Evolutionary conservation across 2,888 invertebrate species (phyloP), one percentile per base, ranked within the genome.

Genomic region (Diabrotica balteata): DNA sequence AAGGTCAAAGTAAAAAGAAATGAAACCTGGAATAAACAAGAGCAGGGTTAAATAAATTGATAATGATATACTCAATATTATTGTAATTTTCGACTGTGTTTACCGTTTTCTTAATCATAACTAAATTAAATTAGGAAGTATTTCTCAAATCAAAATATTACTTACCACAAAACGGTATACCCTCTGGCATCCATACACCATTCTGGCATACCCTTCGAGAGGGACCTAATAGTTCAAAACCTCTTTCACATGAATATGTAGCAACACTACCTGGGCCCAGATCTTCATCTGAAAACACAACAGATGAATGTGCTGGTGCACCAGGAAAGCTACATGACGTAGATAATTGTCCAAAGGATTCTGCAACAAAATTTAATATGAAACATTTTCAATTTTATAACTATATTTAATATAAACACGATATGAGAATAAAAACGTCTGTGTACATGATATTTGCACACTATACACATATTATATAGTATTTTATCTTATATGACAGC

Each of bases 121-220:
- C 4, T 32, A 32, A 32, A 32, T 32, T 32, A 4, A 2, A 32
- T 32, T 32, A 2, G 32, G 3, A 32, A 32, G 32, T 32, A 32
- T 32, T 32, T 32, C 5, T 32, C 4, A 32, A 32, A 32, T 52
- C 8, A 51, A 62, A 45, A 55, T 9, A 52, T 49, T 8, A 90
- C 93, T 93, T 83, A 96, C 96, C 96, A 84, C 96, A 96, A 84
- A 96, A 96, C 7, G 96, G 96, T 76, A 96, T 93, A 66, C 96
- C 96, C 80, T 94, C 94, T 0, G 96, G 96, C 7, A 89, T 84
- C 96, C 96, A 96, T 52, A 88, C 88, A 9, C 92, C 93, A 75
- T 90, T 89, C 58, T 90, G 90, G 79, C 96, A 96, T 17, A 90
- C 87, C 71, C 95, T 86, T 70, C 94, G 84, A 1, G 93, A 88